These are phyloP conservation scores for Dastarcus helophoroides DNA, from an alignment of 2,888 invertebrate genomes.

Conservation along the genomic window DNA sequence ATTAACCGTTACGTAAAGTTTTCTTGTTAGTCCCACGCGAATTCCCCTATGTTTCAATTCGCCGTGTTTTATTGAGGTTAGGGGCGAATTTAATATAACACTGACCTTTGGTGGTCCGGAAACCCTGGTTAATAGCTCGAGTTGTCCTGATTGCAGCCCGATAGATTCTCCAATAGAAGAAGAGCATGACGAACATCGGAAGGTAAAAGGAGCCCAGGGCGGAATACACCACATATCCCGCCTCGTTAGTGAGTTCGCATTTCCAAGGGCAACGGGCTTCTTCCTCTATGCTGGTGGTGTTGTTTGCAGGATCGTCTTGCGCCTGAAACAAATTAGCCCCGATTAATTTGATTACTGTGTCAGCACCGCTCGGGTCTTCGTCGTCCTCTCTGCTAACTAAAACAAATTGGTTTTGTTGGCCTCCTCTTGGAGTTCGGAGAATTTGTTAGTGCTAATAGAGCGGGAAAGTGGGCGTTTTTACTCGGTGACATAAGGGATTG, in stretches of 20 bases:
- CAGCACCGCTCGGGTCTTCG: too few species aligned
- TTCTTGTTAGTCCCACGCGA: too few species aligned
- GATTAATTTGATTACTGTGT: conserved; percentile 2
- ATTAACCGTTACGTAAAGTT: too few species aligned
- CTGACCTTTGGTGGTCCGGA: conserved; percentile 70
- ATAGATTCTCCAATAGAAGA: conserved; percentile 96
- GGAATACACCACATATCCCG: conserved; percentile 93
- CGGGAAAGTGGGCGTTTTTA: too few species aligned
- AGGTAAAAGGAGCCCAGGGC: conserved; percentile 97
- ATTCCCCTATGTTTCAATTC: too few species aligned
- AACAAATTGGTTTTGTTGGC: background rate
- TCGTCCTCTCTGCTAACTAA: background rate
- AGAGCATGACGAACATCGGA: conserved; percentile 95
- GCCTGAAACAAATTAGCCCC: conserved; percentile 21
- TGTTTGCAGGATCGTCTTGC: conserved; percentile 19
- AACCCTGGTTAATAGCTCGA: conserved; percentile 85
- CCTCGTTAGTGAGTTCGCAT: conserved; percentile 86
- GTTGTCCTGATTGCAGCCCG: conserved; percentile 86
- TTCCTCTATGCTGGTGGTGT: conserved; percentile 30
- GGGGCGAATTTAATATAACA: too few species aligned
- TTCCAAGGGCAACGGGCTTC: conserved; percentile 66
- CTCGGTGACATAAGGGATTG: too few species aligned
- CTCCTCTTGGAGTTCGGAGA: background rate
- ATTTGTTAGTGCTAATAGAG: too few species aligned
- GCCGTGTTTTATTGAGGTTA: too few species aligned